Conservation (phyloP, 2,113 vertebrate species). For the Regulus satrapa region DNA sequence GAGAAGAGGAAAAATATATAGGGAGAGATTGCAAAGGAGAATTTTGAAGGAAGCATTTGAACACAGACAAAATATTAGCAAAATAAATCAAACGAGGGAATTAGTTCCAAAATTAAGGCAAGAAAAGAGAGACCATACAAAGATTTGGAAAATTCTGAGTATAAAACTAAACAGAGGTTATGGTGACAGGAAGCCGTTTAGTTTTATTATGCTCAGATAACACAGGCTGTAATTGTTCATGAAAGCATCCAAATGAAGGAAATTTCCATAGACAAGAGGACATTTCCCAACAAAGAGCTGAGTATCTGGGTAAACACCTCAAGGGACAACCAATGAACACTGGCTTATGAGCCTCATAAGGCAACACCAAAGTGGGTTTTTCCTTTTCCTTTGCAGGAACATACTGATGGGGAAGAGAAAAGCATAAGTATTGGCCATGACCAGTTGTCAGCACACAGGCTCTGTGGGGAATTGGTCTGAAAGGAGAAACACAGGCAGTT, state of each 20-base stretch:
- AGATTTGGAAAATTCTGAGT: neutral
- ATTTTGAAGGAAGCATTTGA: neutral
- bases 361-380: neutral
- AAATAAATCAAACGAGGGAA: neutral
- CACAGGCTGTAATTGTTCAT: neutral
- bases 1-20: neutral
- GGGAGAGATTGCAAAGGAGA: neutral
- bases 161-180: neutral
- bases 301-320: neutral
- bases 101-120: neutral
- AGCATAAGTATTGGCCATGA: neutral
- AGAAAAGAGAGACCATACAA: neutral
- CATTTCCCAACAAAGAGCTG: neutral
- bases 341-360: neutral
- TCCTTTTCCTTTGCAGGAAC: neutral
- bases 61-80: neutral
- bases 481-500: neutral
- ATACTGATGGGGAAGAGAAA: neutral
- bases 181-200: neutral
- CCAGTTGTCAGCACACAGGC: neutral
- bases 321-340: neutral
- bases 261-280: constrained; percentile 12
- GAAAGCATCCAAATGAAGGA: neutral
- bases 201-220: constrained; percentile 16
- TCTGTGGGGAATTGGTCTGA: neutral